Percentiles rank a stretch among this genome's conserved stretches.
phyloP scores from a whole-genome alignment of 2,113 vertebrate species.

The Nyctereutes procyonoides region DNA sequence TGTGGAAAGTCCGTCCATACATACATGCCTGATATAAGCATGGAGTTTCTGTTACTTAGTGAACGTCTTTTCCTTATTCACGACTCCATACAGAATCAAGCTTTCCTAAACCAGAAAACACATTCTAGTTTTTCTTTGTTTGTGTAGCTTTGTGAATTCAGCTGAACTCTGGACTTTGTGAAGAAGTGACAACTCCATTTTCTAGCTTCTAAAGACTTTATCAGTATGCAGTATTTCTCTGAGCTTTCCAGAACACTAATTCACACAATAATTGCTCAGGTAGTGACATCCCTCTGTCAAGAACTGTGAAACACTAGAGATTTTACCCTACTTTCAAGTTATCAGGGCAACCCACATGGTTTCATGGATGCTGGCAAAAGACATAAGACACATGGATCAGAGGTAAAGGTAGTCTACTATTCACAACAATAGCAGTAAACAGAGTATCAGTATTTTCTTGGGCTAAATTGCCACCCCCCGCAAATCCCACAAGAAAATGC shows the following conservation, averaged over 20 bases:
- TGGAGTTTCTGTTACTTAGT: neutral
- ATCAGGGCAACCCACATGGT: neutral
- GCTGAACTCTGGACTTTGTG: neutral
- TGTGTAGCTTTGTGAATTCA: neutral
- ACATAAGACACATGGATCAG: neutral
- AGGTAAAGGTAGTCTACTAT: neutral
- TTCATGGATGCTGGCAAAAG: neutral
- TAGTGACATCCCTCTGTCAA: neutral
- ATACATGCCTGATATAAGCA: neutral
- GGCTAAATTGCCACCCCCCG: neutral
- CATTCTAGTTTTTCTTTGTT: neutral
- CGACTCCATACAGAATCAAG: neutral
- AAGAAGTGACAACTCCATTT: neutral
- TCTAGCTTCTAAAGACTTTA: neutral
- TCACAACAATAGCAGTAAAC: neutral
- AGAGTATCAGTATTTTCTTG: neutral
- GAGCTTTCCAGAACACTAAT: neutral
- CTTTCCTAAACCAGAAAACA: neutral
- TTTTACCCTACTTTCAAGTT: neutral
- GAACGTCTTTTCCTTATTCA: neutral
- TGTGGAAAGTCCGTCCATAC: neutral
- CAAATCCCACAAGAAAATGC: neutral
- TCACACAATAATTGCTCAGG: neutral
- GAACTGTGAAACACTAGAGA: neutral
- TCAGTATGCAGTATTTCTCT: neutral